Evolutionary conservation across 2,888 invertebrate species (phyloP).

Genomic region (Augochlorella aurata): DNA sequence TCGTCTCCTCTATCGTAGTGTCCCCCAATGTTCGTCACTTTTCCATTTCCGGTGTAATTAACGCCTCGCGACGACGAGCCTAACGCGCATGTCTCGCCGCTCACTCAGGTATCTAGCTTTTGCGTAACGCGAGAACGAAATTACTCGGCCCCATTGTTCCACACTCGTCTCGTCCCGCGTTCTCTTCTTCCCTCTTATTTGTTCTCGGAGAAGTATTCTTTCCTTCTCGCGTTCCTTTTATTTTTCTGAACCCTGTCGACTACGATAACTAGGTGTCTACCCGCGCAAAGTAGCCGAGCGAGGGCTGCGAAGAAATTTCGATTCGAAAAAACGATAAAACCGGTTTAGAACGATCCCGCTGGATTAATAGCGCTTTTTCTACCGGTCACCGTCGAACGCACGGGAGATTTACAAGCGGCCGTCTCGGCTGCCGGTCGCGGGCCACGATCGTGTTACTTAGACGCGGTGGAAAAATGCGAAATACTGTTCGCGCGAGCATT

Average conservation of each 20-base stretch:
- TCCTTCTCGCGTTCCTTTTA: background rate
- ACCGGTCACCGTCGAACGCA: slow-evolving; percentile 35
- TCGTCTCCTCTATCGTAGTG: background rate
- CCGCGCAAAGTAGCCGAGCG: background rate
- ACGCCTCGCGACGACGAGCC: slow-evolving; percentile 23
- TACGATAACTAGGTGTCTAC: slow-evolving; percentile 29
- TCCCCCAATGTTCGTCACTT: slow-evolving; percentile 51
- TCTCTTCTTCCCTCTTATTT: slow-evolving; percentile 29
- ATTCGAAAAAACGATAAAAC: slow-evolving; percentile 70
- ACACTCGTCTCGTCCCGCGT: background rate
- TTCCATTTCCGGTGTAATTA: slow-evolving; percentile 71
- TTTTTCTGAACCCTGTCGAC: background rate
- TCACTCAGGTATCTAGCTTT: slow-evolving; percentile 46
- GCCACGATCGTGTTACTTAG: slow-evolving; percentile 48
- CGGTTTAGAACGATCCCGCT: slow-evolving; percentile 69
- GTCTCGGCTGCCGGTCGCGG: slow-evolving; percentile 35
- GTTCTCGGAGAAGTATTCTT: background rate
- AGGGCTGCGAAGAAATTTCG: slow-evolving; percentile 57
- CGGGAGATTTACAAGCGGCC: slow-evolving; percentile 48
- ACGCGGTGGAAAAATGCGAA: slow-evolving; percentile 36
- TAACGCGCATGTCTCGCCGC: slow-evolving; percentile 20
- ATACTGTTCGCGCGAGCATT: slow-evolving; percentile 17
- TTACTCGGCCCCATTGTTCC: slow-evolving; percentile 31
- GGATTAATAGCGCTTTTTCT: slow-evolving; percentile 65
- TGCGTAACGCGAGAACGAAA: slow-evolving; percentile 59